phyloP scores from a whole-genome alignment of 2,113 vertebrate species.

The Okapia johnstoni region DNA sequence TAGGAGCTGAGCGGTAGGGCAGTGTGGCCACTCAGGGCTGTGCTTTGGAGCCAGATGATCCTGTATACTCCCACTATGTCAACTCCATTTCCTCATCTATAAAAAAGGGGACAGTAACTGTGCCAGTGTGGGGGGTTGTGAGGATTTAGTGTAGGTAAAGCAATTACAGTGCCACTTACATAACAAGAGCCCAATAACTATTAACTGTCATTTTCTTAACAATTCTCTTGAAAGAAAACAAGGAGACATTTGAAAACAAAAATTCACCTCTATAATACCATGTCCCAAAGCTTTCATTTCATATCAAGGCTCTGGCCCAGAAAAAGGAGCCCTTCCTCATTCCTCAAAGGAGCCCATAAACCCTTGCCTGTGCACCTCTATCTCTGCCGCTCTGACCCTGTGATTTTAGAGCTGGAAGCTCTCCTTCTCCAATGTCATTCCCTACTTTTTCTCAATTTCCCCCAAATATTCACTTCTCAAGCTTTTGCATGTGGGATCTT shows the following conservation, averaged over 20 bases:
- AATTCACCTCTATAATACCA: background rate
- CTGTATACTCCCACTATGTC: background rate
- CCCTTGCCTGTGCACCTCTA: background rate
- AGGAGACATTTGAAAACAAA: background rate
- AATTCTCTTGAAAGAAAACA: background rate
- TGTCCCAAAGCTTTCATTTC: background rate
- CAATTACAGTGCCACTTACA: background rate
- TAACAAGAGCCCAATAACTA: background rate
- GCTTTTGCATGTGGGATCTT: background rate
- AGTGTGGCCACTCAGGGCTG: background rate
- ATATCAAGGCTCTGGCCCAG: background rate
- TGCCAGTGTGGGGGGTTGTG: background rate
- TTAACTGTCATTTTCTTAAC: background rate
- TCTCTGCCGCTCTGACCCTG: background rate
- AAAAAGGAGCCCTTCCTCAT: background rate
- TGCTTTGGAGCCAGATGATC: background rate
- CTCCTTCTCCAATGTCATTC: background rate
- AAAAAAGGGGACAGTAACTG: background rate
- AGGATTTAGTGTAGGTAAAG: background rate
- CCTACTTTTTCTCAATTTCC: background rate
- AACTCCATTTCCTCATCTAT: background rate
- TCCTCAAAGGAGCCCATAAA: background rate
- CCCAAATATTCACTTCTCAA: background rate
- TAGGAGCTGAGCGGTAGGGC: background rate
- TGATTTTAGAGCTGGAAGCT: background rate